Evolutionary conservation across 2,797 vertebrate species (phyloP).

Genomic region (Labeo calbasu): DNA sequence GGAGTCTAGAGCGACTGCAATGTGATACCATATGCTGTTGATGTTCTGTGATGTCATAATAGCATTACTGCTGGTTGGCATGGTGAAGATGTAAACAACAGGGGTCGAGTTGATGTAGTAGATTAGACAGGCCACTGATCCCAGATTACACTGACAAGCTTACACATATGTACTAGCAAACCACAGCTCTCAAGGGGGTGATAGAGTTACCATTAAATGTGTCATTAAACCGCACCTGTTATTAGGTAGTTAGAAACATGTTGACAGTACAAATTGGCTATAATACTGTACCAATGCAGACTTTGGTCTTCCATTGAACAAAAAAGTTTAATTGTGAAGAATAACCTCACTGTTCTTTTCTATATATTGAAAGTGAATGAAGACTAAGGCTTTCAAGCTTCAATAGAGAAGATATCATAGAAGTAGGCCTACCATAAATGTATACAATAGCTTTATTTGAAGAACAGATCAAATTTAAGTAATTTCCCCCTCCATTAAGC

Average conservation of each 20-base stretch:
- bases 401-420: not conserved
- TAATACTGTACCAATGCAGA: not conserved
- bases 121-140: constrained; percentile 52
- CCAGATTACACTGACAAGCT: constrained; percentile 43
- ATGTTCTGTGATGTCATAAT: constrained; percentile 17
- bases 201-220: not conserved
- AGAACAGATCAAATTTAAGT: not conserved
- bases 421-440: not conserved
- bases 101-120: constrained; percentile 30
- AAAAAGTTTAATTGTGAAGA: not conserved
- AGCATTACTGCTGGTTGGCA: constrained; percentile 37
- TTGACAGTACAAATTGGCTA: not conserved
- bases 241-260: not conserved
- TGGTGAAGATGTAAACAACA: constrained; percentile 30
- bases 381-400: not conserved
- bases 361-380: not conserved
- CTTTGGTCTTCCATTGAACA: not conserved
- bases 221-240: not conserved
- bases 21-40: not conserved
- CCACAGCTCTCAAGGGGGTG: not conserved
- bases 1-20: not conserved
- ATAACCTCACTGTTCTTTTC: not conserved
- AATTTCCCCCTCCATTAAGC: not conserved
- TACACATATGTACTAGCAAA: constrained; percentile 10
- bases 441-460: not conserved